These are phyloP conservation scores for Sorex fumeus DNA, from an alignment of 2,113 vertebrate species.

Conservation along the genomic window DNA sequence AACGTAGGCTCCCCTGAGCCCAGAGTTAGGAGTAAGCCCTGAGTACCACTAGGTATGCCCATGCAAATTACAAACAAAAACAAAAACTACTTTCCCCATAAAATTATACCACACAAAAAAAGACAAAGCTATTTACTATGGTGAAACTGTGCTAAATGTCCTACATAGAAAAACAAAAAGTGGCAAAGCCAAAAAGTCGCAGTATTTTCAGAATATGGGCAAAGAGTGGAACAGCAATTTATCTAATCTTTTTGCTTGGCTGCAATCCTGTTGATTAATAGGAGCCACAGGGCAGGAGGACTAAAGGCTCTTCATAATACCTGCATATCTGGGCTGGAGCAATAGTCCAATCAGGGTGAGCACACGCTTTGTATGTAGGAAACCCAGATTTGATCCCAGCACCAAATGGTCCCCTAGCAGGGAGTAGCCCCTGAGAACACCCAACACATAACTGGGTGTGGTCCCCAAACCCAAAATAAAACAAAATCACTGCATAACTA, in stretches of 20 bases:
- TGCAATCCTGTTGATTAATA: slow-evolving; percentile 31
- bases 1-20: no score
- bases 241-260: not conserved
- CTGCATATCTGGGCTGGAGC: no score
- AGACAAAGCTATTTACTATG: slow-evolving; percentile 33
- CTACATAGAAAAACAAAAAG: not conserved
- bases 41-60: no score
- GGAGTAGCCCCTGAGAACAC: no score
- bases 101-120: slow-evolving; percentile 46
- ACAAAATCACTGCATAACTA: not conserved
- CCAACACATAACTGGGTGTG: no score
- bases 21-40: no score
- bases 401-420: no score
- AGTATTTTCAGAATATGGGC: not conserved
- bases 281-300: not conserved
- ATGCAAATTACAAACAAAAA: no score
- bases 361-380: no score
- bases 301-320: not conserved
- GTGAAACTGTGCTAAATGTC: not conserved
- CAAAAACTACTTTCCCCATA: not conserved
- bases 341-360: no score
- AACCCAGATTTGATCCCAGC: no score
- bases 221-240: not conserved
- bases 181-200: not conserved
- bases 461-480: no score